phyloP scores from a whole-genome alignment of 2,113 vertebrate species.

The Colius striatus region DNA sequence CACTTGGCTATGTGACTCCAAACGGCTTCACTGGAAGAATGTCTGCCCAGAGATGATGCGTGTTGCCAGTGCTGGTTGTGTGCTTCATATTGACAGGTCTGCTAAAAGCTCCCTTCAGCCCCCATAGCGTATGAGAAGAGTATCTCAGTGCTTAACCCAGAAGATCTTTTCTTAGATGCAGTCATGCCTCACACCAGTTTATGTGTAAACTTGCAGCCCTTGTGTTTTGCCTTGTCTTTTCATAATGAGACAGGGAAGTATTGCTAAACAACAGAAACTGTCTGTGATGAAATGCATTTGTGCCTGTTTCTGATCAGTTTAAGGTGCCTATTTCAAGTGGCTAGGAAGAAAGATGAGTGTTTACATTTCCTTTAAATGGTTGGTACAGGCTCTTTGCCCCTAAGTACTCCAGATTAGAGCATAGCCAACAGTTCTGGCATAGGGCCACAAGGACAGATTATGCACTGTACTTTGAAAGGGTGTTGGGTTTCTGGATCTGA shows the following conservation, averaged over 20 bases:
- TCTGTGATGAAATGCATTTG: conserved; percentile 17
- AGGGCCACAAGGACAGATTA: conserved; percentile 48
- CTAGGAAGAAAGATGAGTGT: conserved; percentile 38
- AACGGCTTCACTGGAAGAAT: background rate
- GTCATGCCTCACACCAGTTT: background rate
- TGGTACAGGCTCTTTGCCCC: background rate
- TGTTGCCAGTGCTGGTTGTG: background rate
- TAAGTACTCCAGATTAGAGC: background rate
- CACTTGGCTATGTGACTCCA: background rate
- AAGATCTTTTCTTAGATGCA: background rate
- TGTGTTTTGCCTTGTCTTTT: background rate
- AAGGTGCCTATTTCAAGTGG: conserved; percentile 15
- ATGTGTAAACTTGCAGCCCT: background rate
- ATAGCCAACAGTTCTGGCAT: background rate
- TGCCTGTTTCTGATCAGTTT: background rate
- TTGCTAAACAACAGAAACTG: background rate
- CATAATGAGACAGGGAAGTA: background rate
- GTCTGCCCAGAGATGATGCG: background rate
- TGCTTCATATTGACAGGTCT: background rate
- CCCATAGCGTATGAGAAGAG: background rate
- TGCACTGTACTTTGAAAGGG: conserved; percentile 51
- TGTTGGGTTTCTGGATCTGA: conserved; percentile 62
- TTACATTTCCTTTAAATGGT: conserved; percentile 30
- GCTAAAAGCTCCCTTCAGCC: background rate
- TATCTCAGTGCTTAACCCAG: background rate